A percentile compares a stretch with the other conserved stretches of the same genome.
phyloP scores from a whole-genome alignment of 2,113 vertebrate species.

The Leptocoma aspasia region DNA sequence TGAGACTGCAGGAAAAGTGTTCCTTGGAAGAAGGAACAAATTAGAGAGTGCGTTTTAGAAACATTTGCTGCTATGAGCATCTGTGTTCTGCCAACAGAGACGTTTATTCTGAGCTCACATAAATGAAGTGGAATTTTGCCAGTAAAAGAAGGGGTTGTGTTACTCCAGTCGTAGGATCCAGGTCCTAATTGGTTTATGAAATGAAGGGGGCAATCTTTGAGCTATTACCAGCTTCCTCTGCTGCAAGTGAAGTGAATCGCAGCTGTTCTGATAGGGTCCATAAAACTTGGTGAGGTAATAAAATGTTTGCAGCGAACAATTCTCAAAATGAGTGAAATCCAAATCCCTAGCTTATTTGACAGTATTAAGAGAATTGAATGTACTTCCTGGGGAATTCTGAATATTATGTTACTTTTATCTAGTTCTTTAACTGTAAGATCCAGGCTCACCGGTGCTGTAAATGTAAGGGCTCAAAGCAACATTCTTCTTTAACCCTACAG shows the following conservation, averaged over 20 bases:
- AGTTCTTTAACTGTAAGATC: not conserved
- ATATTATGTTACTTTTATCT: constrained; percentile 19
- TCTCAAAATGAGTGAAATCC: constrained; percentile 45
- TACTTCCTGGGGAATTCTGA: not conserved
- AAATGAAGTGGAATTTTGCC: constrained; percentile 58
- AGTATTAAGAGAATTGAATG: not conserved
- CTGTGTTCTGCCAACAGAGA: constrained; percentile 48
- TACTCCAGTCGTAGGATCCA: constrained; percentile 26
- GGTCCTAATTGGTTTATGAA: constrained; percentile 61
- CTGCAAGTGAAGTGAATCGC: constrained; percentile 54
- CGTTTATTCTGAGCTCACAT: constrained; percentile 27
- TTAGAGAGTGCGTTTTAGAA: not conserved
- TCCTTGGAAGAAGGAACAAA: constrained; percentile 4
- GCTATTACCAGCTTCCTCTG: constrained; percentile 61
- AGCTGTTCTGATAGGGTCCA: constrained; percentile 61
- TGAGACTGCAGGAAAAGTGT: not conserved
- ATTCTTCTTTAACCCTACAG: not conserved
- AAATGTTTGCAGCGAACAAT: constrained; percentile 40
- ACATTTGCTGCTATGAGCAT: constrained; percentile 22
- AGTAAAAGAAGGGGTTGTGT: constrained; percentile 35
- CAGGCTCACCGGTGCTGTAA: not conserved
- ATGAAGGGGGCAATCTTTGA: constrained; percentile 54
- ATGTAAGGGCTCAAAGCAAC: not conserved
- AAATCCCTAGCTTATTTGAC: constrained; percentile 35
- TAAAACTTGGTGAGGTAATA: constrained; percentile 39